Percentiles rank a stretch among this genome's conserved stretches.
These are phyloP conservation scores for Saccopteryx leptura DNA, from an alignment of 2,113 vertebrate genomes.

Conservation along the genomic window DNA sequence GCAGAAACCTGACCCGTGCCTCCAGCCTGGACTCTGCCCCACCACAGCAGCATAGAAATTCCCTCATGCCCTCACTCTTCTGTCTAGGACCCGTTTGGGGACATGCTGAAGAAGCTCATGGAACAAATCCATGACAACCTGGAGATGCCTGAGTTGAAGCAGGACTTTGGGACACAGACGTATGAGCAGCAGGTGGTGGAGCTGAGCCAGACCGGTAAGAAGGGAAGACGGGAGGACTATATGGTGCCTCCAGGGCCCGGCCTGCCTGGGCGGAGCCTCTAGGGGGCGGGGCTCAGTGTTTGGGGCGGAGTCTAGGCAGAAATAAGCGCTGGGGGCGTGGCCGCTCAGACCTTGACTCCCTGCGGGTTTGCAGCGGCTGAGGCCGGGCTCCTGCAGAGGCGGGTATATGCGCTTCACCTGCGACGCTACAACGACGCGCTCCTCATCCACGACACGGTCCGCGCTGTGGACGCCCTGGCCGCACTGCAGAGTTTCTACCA, in stretches of 20 bases:
- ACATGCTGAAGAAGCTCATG: constrained; percentile 93
- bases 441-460: constrained; percentile 92
- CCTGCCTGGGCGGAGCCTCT: neutral
- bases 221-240: fast-evolving
- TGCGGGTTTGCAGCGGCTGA: constrained; percentile 85
- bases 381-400: constrained; percentile 77
- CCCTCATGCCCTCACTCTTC: neutral
- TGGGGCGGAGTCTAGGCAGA: neutral
- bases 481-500: constrained; percentile 90
- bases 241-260: fast-evolving
- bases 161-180: constrained; percentile 91
- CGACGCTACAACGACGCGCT: constrained; percentile 95
- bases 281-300: neutral
- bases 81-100: constrained; percentile 94
- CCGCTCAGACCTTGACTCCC: neutral
- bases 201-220: constrained; percentile 91
- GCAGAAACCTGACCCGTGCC: neutral
- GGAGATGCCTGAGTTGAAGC: neutral
- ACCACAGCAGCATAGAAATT: neutral
- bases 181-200: constrained; percentile 93
- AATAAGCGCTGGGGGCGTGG: neutral
- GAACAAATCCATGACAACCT: constrained; percentile 89
- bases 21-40: neutral
- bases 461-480: constrained; percentile 91
- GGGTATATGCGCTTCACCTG: constrained; percentile 93